A percentile compares a stretch with the other conserved stretches of the same genome.
phyloP scores from a whole-genome alignment of 2,888 invertebrate species.

The Drosophila meridionalis region DNA sequence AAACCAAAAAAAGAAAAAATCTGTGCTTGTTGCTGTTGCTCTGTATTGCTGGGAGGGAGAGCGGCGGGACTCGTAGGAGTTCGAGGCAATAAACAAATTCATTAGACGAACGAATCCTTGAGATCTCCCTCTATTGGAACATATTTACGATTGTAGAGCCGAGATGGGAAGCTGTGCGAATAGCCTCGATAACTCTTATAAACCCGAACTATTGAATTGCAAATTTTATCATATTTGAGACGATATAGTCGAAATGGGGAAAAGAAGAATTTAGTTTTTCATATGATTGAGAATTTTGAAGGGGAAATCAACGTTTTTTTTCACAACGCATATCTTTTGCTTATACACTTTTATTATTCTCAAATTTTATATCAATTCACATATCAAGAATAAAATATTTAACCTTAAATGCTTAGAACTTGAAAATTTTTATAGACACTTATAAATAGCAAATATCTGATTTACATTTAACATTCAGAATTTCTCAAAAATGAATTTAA shows the following conservation, averaged over 20 bases:
- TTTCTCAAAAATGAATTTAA: not conserved
- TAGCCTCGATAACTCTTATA: not conserved
- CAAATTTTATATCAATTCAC: not conserved
- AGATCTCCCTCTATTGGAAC: not conserved
- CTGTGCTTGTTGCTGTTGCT: constrained; percentile 33
- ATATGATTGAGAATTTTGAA: not conserved
- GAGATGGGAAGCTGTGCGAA: not conserved
- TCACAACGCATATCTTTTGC: not conserved
- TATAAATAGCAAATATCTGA: not conserved
- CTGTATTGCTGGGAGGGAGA: not conserved
- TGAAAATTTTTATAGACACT: not conserved
- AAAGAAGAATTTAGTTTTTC: not conserved
- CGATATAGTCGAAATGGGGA: not conserved
- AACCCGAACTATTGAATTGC: not conserved
- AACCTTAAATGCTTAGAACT: not conserved
- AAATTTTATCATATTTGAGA: not conserved
- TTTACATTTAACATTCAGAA: not conserved
- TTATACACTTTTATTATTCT: not conserved
- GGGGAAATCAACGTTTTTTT: not conserved
- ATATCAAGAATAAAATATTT: not conserved
- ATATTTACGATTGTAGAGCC: not conserved
- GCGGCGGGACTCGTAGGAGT: not conserved
- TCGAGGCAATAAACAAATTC: not conserved
- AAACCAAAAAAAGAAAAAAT: constrained; percentile 54
- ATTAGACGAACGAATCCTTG: not conserved